These are phyloP conservation scores for Pseudonaja textilis DNA, from an alignment of 2,113 vertebrate species.

Conservation along the genomic window DNA sequence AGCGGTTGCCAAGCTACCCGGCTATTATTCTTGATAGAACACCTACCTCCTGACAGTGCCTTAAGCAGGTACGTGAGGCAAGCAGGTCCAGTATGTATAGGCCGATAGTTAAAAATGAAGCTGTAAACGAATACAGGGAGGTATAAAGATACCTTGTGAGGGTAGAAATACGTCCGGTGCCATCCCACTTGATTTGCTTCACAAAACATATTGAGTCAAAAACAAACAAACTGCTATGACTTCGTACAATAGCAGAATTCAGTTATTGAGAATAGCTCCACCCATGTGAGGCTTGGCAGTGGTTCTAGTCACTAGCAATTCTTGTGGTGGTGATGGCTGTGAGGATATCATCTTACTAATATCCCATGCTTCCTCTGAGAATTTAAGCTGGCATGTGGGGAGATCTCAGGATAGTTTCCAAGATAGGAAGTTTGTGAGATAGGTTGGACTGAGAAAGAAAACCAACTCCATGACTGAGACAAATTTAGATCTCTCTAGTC, in stretches of 20 bases:
- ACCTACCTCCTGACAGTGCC: conserved; percentile 2
- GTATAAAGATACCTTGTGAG: background rate
- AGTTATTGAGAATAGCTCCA: background rate
- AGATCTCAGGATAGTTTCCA: background rate
- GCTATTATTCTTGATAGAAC: conserved; percentile 10
- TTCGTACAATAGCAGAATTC: background rate
- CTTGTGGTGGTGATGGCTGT: background rate
- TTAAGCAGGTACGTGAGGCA: conserved; percentile 3
- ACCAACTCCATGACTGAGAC: background rate
- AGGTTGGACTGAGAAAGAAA: background rate
- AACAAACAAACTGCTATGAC: background rate
- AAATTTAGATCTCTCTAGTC: background rate
- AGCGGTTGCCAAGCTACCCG: conserved; percentile 21
- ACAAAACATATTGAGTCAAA: background rate
- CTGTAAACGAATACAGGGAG: background rate
- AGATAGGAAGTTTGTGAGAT: background rate
- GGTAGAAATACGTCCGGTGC: background rate
- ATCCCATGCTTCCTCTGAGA: background rate
- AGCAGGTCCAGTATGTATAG: background rate
- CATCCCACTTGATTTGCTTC: background rate
- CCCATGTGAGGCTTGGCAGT: background rate
- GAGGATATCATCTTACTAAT: background rate
- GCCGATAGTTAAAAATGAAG: background rate
- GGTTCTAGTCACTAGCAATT: background rate
- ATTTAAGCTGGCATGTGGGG: background rate